Evolutionary conservation across 1,140 invertebrate species (phyloP).

Genomic region (Sipha flava): DNA sequence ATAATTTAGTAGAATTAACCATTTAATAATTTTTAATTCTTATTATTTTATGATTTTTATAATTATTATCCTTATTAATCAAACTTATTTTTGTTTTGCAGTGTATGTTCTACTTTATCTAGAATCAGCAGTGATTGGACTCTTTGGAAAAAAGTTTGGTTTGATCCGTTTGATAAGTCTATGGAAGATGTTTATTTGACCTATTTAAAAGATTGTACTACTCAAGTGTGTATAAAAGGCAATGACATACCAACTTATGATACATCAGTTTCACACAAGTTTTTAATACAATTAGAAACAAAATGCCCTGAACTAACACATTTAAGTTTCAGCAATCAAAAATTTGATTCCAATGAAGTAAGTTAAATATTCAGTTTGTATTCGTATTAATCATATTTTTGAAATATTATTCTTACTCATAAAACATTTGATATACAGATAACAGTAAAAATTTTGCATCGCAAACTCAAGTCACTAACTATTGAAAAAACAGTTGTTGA

Average conservation of each 20-base stretch:
- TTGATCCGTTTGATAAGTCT: neutral
- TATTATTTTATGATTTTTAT: neutral
- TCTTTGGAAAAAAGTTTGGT: neutral
- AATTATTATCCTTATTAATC: neutral
- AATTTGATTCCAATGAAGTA: neutral
- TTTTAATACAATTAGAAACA: constrained; percentile 1
- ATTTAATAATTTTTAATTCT: too few species aligned
- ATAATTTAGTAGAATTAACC: too few species aligned
- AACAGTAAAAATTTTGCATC: constrained; percentile 11
- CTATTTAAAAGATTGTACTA: neutral
- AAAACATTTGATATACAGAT: neutral
- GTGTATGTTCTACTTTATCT: neutral
- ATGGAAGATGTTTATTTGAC: neutral
- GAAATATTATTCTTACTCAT: neutral
- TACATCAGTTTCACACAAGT: neutral
- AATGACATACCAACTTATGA: neutral
- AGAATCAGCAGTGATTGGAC: constrained; percentile 18
- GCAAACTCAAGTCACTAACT: neutral
- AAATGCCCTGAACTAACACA: neutral
- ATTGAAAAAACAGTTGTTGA: constrained; percentile 13
- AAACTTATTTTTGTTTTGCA: neutral
- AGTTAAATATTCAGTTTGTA: neutral
- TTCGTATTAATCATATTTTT: neutral
- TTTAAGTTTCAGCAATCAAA: neutral
- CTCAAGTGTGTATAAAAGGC: neutral